Evolutionary conservation across 2,113 vertebrate genomes (phyloP).

Genomic region (Okapia johnstoni): DNA sequence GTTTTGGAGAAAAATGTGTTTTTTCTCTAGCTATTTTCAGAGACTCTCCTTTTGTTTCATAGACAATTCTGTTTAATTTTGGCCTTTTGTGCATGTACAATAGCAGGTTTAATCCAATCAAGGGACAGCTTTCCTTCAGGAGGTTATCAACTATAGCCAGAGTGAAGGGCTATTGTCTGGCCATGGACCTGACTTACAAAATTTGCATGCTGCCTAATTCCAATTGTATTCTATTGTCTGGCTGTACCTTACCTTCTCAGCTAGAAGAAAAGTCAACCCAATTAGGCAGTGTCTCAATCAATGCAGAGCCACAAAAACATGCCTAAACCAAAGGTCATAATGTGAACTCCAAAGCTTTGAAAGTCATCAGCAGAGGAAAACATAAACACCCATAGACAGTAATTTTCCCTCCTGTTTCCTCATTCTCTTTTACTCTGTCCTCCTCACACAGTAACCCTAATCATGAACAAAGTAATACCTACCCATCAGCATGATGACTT

Average conservation of each 20-base stretch:
- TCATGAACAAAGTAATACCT: slow-evolving; percentile 57
- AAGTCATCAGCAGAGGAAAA: slow-evolving; percentile 65
- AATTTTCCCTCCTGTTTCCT: slow-evolving; percentile 33
- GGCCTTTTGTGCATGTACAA: slow-evolving; percentile 55
- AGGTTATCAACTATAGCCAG: slow-evolving; percentile 41
- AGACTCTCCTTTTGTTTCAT: slow-evolving; percentile 41
- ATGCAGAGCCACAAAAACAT: background rate
- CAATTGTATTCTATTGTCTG: background rate
- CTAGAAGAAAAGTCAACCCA: slow-evolving; percentile 27
- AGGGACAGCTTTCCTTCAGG: background rate
- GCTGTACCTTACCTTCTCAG: background rate
- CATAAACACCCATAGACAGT: slow-evolving; percentile 19
- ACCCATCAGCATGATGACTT: slow-evolving; percentile 52
- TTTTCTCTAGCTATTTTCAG: slow-evolving; percentile 56
- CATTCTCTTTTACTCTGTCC: background rate
- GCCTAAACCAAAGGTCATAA: slow-evolving; percentile 56
- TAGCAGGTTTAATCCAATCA: slow-evolving; percentile 54
- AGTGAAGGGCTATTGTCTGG: background rate
- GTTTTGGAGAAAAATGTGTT: background rate
- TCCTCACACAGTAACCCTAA: slow-evolving; percentile 45
- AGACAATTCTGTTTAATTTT: slow-evolving; percentile 61
- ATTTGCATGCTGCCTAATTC: background rate
- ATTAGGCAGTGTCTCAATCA: background rate
- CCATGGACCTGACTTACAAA: background rate
- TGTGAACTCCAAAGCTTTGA: slow-evolving; percentile 38